A percentile compares a stretch with the other conserved stretches of the same genome.
phyloP scores from a whole-genome alignment of 2,888 invertebrate genomes.

The Clanis bilineata region DNA sequence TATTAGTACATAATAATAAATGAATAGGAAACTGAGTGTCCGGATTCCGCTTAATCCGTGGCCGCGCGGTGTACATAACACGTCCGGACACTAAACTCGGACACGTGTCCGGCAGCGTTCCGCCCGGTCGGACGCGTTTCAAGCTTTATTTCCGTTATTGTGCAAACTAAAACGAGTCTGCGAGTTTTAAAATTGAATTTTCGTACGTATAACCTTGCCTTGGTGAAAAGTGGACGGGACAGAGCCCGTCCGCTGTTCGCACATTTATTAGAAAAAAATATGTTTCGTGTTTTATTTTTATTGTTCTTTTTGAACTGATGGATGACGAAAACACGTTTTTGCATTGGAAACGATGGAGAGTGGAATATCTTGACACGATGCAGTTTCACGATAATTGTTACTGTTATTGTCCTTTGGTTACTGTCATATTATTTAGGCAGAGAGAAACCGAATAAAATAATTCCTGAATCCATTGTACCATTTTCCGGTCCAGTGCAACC shows the following conservation, averaged over 20 bases:
- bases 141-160: slow-evolving; percentile 47
- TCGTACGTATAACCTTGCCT: slow-evolving; percentile 28
- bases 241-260: not conserved
- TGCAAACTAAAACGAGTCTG: slow-evolving; percentile 38
- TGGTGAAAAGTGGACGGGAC: not conserved
- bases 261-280: not conserved
- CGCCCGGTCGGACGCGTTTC: slow-evolving; percentile 38
- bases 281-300: not conserved
- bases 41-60: slow-evolving; percentile 19
- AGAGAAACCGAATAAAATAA: too few species aligned
- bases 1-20: too few species aligned
- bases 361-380: too few species aligned
- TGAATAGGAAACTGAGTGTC: not conserved
- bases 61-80: slow-evolving; percentile 29
- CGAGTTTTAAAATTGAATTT: slow-evolving; percentile 40
- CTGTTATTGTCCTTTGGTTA: too few species aligned
- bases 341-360: too few species aligned
- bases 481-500: too few species aligned
- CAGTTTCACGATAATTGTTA: too few species aligned
- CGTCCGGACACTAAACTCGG: slow-evolving; percentile 43
- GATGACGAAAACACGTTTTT: too few species aligned
- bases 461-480: too few species aligned
- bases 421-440: too few species aligned
- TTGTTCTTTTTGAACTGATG: not conserved
- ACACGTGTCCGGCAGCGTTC: slow-evolving; percentile 39